Percentiles rank a stretch among this genome's conserved stretches.
These are phyloP conservation scores for Recurvirostra avosetta DNA, from an alignment of 2,113 vertebrate species.

Conservation along the genomic window DNA sequence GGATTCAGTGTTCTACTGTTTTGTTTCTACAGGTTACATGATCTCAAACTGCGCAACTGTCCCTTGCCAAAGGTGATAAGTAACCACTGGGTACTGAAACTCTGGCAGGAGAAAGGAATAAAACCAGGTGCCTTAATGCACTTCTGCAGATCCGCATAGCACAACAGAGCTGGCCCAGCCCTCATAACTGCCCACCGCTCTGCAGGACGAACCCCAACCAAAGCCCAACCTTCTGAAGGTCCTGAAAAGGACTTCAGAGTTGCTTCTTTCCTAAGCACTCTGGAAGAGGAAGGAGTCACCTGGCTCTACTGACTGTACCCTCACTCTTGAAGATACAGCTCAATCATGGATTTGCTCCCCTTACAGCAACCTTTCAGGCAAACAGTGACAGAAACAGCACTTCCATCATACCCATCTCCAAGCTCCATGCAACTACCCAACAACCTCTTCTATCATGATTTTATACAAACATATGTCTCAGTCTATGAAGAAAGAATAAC, in stretches of 20 bases:
- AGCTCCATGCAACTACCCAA: neutral
- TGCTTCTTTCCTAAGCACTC: neutral
- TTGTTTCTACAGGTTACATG: neutral
- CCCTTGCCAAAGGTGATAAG: neutral
- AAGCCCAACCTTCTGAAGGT: neutral
- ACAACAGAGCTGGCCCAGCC: rapidly evolving
- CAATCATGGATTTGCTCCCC: neutral
- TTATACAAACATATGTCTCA: neutral
- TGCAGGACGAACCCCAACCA: neutral
- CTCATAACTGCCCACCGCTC: rapidly evolving
- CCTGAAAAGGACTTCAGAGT: neutral
- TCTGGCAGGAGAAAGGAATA: neutral
- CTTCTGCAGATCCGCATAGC: rapidly evolving
- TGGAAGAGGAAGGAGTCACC: neutral
- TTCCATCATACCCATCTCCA: neutral
- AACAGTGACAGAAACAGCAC: neutral
- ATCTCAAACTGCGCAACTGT: neutral
- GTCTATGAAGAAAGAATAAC: neutral
- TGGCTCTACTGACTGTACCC: neutral
- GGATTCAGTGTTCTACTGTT: neutral
- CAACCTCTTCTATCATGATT: neutral
- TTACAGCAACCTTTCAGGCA: neutral
- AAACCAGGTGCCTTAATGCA: neutral
- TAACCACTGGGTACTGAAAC: neutral
- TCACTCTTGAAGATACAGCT: neutral